phyloP scores from a whole-genome alignment of 1,140 invertebrate genomes.

The Araneus ventricosus region DNA sequence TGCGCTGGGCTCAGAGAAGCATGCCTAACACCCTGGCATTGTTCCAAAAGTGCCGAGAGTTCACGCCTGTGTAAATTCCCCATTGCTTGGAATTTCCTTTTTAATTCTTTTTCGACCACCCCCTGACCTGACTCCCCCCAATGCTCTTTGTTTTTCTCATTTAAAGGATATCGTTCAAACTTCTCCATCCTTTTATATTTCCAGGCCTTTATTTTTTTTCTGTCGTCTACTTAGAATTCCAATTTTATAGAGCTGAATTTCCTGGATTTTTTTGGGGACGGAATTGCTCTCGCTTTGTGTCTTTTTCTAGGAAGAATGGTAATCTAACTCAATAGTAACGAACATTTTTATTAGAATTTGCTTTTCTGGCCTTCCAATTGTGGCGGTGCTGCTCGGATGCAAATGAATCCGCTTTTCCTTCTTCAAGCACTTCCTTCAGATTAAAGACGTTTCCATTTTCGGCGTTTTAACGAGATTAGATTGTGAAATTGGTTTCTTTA shows the following conservation, averaged over 20 bases:
- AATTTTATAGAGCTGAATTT: slow-evolving; percentile 29
- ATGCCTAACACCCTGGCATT: slow-evolving; percentile 60
- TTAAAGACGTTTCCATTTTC: background rate
- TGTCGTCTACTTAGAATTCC: slow-evolving; percentile 20
- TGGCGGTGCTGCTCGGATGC: background rate
- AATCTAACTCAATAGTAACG: background rate
- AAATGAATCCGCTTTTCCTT: background rate
- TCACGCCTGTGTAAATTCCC: slow-evolving; percentile 68
- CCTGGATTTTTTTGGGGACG: background rate
- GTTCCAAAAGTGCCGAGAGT: slow-evolving; percentile 55
- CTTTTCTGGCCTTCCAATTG: background rate
- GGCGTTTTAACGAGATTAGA: background rate
- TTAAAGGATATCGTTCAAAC: slow-evolving; percentile 46
- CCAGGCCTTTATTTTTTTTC: background rate
- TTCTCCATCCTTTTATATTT: background rate
- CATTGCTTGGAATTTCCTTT: slow-evolving; percentile 57
- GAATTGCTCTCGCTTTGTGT: background rate
- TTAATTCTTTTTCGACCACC: slow-evolving; percentile 25
- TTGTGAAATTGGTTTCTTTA: background rate
- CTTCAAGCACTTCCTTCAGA: background rate
- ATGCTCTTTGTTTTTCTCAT: slow-evolving; percentile 51
- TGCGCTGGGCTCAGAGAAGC: slow-evolving; percentile 47
- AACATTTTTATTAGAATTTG: background rate
- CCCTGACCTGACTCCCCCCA: background rate
- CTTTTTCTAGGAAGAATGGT: background rate